Evolutionary conservation across 1,140 invertebrate species (phyloP), one percentile per base, ranked within the genome.

Genomic region (Caerostris extrusa): DNA sequence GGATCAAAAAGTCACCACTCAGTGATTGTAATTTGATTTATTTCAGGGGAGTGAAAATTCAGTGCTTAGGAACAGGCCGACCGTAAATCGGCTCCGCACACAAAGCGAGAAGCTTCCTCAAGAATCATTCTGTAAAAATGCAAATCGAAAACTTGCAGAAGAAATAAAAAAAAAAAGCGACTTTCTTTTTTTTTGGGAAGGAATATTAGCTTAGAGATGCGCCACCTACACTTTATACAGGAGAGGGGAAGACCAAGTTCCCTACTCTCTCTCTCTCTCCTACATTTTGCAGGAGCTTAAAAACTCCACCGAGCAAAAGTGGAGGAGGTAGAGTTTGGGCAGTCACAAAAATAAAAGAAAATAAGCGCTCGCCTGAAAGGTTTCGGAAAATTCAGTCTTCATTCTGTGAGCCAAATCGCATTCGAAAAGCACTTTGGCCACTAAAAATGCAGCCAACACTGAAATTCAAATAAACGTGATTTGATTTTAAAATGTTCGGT

Each of bases 401-500:
- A 91, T 77, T 91, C 81, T 91, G 82, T 34, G 0, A 91, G 90
- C 90, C 58, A 81, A 91, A 91, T 91, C 90, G 90, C 71, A 91
- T 91, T 91, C 77, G 56, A 60, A 91, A 91, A 91, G 90, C 90
- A 91, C 90, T 91, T 91, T 91, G 90, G 90, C 90, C 67, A 81
- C 90, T 91, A 90, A 90, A 90, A 90, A 81, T 82, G 90, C 71
- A 82, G 60, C 90, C 90, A 91, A 91, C 90, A 91, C 81, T 85
- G 71, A 91, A 91, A 91, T 91, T 91, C 90, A 91, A 91, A 91
- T 91, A 91, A 91, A 91, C 90, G 90, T 91, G 90, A 91, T 91
- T 91, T 91, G 90, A 91, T 91, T 91, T 91, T 91, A 91, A 91
- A 91, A 91, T 83, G 90, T 61, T 91, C 90, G 90, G 77, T 53